A percentile compares a stretch with the other conserved stretches of the same genome.
Conservation (phyloP, 2,797 vertebrate species). For the Gymnodraco acuticeps region DNA sequence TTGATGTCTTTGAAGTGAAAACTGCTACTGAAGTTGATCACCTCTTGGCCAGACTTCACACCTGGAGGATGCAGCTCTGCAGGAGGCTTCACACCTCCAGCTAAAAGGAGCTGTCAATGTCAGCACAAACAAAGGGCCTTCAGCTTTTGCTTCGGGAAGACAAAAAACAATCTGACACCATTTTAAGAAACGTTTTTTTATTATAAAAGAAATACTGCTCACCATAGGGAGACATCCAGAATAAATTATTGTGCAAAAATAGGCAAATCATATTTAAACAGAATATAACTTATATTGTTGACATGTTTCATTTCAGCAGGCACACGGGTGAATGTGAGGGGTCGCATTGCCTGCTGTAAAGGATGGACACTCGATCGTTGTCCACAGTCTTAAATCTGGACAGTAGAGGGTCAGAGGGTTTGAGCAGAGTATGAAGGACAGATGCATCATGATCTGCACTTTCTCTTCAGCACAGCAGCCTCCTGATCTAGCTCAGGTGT, state of each 20-base stretch:
- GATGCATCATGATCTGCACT: slow-evolving; percentile 8
- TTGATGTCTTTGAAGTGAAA: slow-evolving; percentile 47
- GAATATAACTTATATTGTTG: slow-evolving; percentile 26
- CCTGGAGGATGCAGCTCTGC: slow-evolving; percentile 43
- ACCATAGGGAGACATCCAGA: slow-evolving; percentile 69
- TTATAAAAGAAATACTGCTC: slow-evolving; percentile 54
- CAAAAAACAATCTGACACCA: neutral
- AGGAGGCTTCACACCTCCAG: slow-evolving; percentile 37
- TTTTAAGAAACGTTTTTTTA: slow-evolving; percentile 43
- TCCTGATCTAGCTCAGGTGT: slow-evolving; percentile 14
- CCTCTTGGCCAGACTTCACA: slow-evolving; percentile 46
- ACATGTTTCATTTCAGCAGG: slow-evolving; percentile 12
- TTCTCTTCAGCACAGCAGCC: slow-evolving; percentile 18
- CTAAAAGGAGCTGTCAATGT: slow-evolving; percentile 31
- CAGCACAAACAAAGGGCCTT: neutral
- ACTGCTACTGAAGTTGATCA: slow-evolving; percentile 10
- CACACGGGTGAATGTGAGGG: slow-evolving; percentile 39
- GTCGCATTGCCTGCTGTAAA: slow-evolving; percentile 36
- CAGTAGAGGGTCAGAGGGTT: neutral
- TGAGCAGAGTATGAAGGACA: neutral
- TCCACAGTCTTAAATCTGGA: slow-evolving; percentile 14
- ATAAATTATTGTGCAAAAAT: slow-evolving; percentile 84
- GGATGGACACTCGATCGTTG: slow-evolving; percentile 50
- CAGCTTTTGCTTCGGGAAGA: neutral
- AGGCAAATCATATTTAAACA: slow-evolving; percentile 55